phyloP scores from a whole-genome alignment of 1,140 invertebrate genomes.

The Drusus annulatus region DNA sequence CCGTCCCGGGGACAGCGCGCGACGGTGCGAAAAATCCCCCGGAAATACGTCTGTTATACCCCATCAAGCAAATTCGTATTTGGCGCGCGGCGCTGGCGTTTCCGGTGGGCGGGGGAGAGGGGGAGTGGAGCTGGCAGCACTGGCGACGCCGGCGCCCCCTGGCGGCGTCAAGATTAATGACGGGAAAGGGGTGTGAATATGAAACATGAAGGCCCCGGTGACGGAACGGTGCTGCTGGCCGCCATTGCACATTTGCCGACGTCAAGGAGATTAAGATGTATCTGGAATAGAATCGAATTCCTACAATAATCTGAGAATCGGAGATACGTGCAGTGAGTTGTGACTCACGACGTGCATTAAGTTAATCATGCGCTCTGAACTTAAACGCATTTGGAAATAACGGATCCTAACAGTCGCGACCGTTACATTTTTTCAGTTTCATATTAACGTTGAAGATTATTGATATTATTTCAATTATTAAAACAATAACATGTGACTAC shows the following conservation, averaged over 20 bases:
- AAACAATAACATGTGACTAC: no score
- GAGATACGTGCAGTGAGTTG: background rate
- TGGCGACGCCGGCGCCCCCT: conserved; percentile 47
- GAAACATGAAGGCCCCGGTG: conserved; percentile 47
- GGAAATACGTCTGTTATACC: conserved; percentile 59
- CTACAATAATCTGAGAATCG: background rate
- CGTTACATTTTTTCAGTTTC: no score
- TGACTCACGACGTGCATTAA: no score
- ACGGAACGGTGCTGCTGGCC: conserved; percentile 13
- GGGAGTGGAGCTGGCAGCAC: background rate
- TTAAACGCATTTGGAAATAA: no score
- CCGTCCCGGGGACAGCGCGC: background rate
- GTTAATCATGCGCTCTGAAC: no score
- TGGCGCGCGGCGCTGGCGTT: conserved; percentile 43
- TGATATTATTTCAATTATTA: no score
- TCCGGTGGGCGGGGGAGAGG: conserved; percentile 13
- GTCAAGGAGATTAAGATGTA: conserved; percentile 35
- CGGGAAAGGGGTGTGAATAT: conserved; percentile 58
- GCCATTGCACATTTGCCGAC: conserved; percentile 48
- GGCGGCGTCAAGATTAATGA: conserved; percentile 57
- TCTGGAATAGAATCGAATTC: conserved; percentile 30
- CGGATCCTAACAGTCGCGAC: no score
- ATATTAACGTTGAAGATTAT: no score
- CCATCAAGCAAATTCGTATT: conserved; percentile 59
- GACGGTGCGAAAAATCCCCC: conserved; percentile 55